Evolutionary conservation across 2,113 vertebrate species (phyloP), one percentile per base, ranked within the genome.

Genomic region (Paramisgurnus dabryanus): DNA sequence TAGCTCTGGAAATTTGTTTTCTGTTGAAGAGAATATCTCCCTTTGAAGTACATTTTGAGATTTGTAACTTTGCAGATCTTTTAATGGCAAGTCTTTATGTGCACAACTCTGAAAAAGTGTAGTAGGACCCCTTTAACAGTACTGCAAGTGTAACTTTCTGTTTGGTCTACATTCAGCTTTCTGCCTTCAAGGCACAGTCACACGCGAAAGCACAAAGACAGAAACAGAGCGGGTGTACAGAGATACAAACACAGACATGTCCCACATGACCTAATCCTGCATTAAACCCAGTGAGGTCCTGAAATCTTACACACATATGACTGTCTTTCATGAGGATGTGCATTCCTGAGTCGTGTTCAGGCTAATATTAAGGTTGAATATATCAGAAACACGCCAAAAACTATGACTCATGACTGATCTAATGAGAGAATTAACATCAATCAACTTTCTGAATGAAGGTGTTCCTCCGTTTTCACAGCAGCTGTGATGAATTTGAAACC

Each of bases 111-210:
- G 27, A 34, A 34, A 34, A 34, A 34, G 27, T 3, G 3, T 34
- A 34, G 27, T 34, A 34, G 27, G 27, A 34, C 27, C 27, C 27
- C 27, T 34, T 34, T 34, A 34, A 47, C 40, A 64, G 12, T 43
- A 5, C 22, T 34, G 53, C 72, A 3, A 43, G 43, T n/a, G 53
- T 86, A 83, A 72, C n/a, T 73, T 83, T 85, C 43, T 87, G 83
- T 89, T 87, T 85, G 85, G 87, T 86, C 87, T 85, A 81, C 63
- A 34, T 49, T 9, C n/a, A 76, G 64, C 12, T 7, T 80, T 73
- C 47, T 78, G 71, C 71, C 71, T 60, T 5, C 71, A 13, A 18
- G 71, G 55, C 71, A 60, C 71, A 60, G 9, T 60, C 55, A 45
- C 72, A 61, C 65, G 43, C 76, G 64, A 57, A 81, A 82, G 67